Evolutionary conservation across 2,113 vertebrate species (phyloP).

Genomic region (Pteronura brasiliensis): DNA sequence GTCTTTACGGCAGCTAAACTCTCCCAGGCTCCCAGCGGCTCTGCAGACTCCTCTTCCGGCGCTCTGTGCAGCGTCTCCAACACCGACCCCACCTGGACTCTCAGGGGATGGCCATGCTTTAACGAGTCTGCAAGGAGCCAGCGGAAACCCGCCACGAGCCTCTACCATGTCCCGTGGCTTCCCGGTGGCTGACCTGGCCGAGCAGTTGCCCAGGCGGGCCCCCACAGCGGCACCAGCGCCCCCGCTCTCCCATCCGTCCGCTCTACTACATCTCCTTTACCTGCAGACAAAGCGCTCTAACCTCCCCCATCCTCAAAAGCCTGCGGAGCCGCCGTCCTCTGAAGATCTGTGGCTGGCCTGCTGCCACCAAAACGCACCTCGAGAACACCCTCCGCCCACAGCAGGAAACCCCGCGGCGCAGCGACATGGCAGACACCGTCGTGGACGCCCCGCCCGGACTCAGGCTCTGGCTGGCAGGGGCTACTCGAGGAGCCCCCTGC

Average conservation of each 20-base stretch:
- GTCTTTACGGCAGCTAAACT: neutral
- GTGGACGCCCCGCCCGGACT: accelerated
- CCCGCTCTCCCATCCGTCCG: accelerated
- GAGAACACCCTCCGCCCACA: accelerated
- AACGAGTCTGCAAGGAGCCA: accelerated
- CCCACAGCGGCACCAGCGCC: neutral
- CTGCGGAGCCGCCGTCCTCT: neutral
- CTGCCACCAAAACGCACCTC: neutral
- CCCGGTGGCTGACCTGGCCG: accelerated
- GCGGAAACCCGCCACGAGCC: accelerated
- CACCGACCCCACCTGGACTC: neutral
- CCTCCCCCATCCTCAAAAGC: neutral
- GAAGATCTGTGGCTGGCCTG: accelerated
- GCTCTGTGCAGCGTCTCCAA: neutral
- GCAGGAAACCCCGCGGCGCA: accelerated
- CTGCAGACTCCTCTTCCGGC: neutral
- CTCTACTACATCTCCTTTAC: accelerated
- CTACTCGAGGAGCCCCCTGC: accelerated
- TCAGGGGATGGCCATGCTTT: accelerated
- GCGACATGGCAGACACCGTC: no score
- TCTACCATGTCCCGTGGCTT: accelerated
- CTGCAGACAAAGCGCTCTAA: neutral
- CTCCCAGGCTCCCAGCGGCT: neutral
- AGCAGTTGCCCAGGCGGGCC: accelerated
- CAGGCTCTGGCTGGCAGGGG: accelerated